Percentiles rank a stretch among this genome's conserved stretches.
These are phyloP conservation scores for Scalopus aquaticus DNA, from an alignment of 2,113 vertebrate species.

Conservation along the genomic window DNA sequence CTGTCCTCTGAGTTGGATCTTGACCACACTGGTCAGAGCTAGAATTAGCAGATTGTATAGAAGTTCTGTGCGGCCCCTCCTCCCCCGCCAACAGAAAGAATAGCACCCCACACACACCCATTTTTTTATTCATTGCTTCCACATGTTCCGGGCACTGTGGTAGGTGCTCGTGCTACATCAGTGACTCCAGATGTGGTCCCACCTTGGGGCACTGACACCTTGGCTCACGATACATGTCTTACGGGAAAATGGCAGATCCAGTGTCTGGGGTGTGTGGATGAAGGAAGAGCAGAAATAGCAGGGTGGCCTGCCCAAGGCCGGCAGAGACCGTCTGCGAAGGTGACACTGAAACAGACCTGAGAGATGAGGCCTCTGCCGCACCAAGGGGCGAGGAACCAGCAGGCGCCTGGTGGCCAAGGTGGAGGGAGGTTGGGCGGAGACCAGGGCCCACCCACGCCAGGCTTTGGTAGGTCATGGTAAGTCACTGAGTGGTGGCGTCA, in stretches of 20 bases:
- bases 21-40: background rate
- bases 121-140: background rate
- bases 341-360: background rate
- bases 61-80: background rate
- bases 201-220: background rate
- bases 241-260: background rate
- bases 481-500: background rate
- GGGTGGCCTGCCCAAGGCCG: background rate
- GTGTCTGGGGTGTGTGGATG: background rate
- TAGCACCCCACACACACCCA: background rate
- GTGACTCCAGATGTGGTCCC: background rate
- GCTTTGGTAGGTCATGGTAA: background rate
- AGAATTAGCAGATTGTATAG: background rate
- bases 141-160: background rate
- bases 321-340: background rate
- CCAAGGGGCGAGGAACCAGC: background rate
- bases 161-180: background rate
- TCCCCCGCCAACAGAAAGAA: background rate
- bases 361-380: background rate
- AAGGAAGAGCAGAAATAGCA: background rate
- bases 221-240: background rate
- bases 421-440: background rate
- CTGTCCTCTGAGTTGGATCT: background rate
- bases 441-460: fast-evolving
- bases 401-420: background rate